phyloP scores from a whole-genome alignment of 2,797 vertebrate genomes.

The Coendou prehensilis region DNA sequence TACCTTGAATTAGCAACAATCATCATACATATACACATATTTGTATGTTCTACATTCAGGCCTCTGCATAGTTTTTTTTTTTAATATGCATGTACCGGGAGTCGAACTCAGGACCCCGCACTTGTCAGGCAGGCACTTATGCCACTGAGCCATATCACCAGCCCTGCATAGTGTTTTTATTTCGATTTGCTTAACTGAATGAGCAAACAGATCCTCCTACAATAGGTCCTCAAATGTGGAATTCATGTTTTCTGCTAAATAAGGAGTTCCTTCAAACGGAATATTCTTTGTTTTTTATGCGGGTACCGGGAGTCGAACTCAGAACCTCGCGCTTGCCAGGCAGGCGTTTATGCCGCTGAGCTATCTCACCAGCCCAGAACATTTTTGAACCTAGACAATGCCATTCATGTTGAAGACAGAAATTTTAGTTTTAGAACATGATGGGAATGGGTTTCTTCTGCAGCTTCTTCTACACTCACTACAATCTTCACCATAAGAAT shows the following conservation, averaged over 20 bases:
- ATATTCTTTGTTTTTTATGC: neutral
- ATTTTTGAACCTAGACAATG: neutral
- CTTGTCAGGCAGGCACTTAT: too few species aligned
- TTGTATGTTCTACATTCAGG: neutral
- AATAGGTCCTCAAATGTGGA: neutral
- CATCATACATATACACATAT: neutral
- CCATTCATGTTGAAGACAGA: constrained; percentile 12
- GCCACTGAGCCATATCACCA: too few species aligned
- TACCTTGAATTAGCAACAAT: constrained; percentile 28
- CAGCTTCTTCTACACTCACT: constrained; percentile 71
- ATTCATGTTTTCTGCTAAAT: constrained; percentile 59
- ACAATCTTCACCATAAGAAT: constrained; percentile 4
- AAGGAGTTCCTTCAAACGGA: constrained; percentile 54
- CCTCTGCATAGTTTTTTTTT: neutral
- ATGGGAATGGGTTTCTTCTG: constrained; percentile 54
- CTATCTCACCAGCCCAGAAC: too few species aligned
- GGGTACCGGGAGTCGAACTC: too few species aligned
- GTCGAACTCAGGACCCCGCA: too few species aligned
- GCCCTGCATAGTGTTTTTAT: neutral
- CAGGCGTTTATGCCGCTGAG: too few species aligned
- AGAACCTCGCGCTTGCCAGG: too few species aligned
- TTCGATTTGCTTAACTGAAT: constrained; percentile 19
- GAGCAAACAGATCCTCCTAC: neutral
- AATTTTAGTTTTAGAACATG: neutral
- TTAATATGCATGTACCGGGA: neutral